Evolutionary conservation across 2,113 vertebrate species (phyloP).

Genomic region (Malurus elegans): DNA sequence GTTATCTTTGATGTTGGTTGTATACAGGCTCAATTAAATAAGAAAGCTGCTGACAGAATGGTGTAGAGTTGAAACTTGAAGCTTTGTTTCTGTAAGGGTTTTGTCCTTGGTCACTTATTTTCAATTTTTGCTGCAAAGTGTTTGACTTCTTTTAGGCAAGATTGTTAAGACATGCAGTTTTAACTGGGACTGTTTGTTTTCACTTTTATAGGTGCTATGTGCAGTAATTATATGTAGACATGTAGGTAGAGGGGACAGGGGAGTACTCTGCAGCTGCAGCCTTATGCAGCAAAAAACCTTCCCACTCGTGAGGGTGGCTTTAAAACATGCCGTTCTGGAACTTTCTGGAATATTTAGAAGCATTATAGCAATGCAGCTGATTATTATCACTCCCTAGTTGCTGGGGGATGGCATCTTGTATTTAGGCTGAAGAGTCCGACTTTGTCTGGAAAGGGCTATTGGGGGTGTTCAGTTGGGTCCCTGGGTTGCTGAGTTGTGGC

Average conservation of each 20-base stretch:
- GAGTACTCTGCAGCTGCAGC: neutral
- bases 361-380: neutral
- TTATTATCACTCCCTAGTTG: neutral
- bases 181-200: neutral
- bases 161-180: neutral
- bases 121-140: conserved; percentile 13
- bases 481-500: neutral
- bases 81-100: conserved; percentile 43
- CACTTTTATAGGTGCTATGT: neutral
- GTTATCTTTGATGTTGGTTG: conserved; percentile 32
- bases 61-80: neutral
- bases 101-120: conserved; percentile 57
- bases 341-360: neutral
- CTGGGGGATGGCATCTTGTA: neutral
- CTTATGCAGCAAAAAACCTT: neutral
- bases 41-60: neutral
- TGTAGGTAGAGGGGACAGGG: neutral
- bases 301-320: neutral
- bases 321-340: neutral
- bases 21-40: conserved; percentile 30
- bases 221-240: neutral
- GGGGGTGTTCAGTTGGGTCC: neutral
- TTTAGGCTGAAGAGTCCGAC: fast-evolving
- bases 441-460: neutral
- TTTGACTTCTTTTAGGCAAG: neutral